Percentiles rank a stretch among this genome's conserved stretches.
phyloP scores from a whole-genome alignment of 2,797 vertebrate species.

The Sternarchorhynchus goeldii region DNA sequence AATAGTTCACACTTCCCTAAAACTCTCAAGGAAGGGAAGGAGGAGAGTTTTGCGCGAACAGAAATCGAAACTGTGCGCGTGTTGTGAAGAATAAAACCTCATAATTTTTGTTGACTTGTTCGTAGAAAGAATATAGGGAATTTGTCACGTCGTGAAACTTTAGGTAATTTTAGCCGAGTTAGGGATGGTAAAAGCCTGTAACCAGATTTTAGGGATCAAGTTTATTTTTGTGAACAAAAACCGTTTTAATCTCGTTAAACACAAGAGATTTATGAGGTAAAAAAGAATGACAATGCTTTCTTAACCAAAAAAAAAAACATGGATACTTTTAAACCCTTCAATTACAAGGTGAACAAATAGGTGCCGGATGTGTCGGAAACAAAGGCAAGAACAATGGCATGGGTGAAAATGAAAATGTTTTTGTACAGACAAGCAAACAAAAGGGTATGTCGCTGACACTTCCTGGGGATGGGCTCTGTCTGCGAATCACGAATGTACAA shows the following conservation, averaged over 20 bases:
- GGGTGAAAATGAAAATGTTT: constrained; percentile 62
- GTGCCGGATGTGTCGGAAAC: constrained; percentile 66
- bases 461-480: constrained; percentile 66
- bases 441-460: constrained; percentile 56
- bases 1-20: neutral
- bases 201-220: constrained; percentile 60
- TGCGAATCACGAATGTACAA: constrained; percentile 59
- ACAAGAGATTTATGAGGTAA: constrained; percentile 45
- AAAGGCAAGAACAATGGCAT: constrained; percentile 62
- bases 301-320: constrained; percentile 38
- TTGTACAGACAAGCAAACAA: constrained; percentile 65
- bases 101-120: neutral
- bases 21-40: neutral
- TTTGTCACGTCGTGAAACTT: constrained; percentile 26
- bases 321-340: constrained; percentile 56
- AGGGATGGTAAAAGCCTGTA: constrained; percentile 37
- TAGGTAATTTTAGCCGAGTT: constrained; percentile 30
- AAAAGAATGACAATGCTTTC: constrained; percentile 25
- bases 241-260: constrained; percentile 57
- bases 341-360: constrained; percentile 63
- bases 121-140: constrained; percentile 14
- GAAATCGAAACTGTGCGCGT: neutral
- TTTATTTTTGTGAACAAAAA: constrained; percentile 53
- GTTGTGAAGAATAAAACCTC: no score
- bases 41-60: neutral